These are phyloP conservation scores for Saccopteryx leptura DNA, from an alignment of 2,113 vertebrate genomes.

Conservation along the genomic window DNA sequence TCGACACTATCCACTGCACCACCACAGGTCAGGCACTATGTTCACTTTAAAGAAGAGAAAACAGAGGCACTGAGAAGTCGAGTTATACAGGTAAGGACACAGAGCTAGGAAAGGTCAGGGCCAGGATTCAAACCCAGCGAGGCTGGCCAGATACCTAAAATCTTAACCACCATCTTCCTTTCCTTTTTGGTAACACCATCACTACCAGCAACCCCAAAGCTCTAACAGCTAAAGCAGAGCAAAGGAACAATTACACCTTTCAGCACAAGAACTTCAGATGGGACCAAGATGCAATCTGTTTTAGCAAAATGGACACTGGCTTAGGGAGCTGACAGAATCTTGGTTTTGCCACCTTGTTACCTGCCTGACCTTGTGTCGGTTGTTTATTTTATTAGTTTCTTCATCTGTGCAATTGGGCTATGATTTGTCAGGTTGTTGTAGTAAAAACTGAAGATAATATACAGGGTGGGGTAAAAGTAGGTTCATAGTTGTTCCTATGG, in stretches of 20 bases:
- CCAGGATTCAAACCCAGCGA: not conserved
- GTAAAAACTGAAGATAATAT: not conserved
- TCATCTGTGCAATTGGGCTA: not conserved
- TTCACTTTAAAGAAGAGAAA: not conserved
- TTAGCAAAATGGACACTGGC: not conserved
- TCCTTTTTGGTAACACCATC: not conserved
- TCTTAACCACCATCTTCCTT: not conserved
- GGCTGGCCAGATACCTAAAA: not conserved
- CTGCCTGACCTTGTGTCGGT: not conserved
- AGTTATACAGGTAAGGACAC: not conserved
- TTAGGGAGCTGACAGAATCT: not conserved
- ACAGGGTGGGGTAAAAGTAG: not conserved
- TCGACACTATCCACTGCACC: too few species aligned
- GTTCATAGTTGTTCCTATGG: too few species aligned
- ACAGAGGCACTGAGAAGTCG: not conserved
- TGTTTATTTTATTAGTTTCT: not conserved
- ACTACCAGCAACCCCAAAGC: not conserved
- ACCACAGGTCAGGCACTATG: too few species aligned
- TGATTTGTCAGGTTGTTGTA: not conserved
- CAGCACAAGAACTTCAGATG: not conserved
- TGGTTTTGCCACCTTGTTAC: not conserved
- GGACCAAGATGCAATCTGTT: not conserved
- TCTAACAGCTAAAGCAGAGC: not conserved
- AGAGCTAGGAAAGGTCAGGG: not conserved
- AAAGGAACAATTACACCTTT: not conserved